phyloP scores from a whole-genome alignment of 2,888 invertebrate genomes.

The Lasioglossum villosulum region DNA sequence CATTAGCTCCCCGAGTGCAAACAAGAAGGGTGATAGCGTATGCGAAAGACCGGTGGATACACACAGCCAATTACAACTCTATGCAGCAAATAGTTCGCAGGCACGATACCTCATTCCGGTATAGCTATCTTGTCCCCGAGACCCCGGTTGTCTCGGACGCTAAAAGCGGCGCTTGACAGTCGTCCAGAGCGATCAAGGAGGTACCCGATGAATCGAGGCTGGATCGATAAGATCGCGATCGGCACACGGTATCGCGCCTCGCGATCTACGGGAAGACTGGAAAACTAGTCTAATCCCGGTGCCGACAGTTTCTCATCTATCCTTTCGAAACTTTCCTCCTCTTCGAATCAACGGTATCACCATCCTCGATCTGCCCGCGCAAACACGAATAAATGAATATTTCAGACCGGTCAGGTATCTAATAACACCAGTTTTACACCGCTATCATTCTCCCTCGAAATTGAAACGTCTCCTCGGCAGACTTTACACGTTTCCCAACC shows the following conservation, averaged over 20 bases:
- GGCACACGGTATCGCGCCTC: constrained; percentile 32
- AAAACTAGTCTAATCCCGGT: neutral
- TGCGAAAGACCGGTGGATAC: constrained; percentile 76
- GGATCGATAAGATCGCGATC: constrained; percentile 57
- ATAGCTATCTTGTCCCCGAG: constrained; percentile 53
- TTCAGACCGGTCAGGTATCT: neutral
- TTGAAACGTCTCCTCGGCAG: constrained; percentile 12
- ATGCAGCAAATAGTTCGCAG: constrained; percentile 82
- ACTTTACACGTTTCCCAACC: constrained; percentile 10
- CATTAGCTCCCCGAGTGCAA: constrained; percentile 82
- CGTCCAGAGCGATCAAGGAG: constrained; percentile 26
- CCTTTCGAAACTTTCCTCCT: neutral
- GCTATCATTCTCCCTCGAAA: constrained; percentile 14
- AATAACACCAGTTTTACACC: constrained; percentile 8
- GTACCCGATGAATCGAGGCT: constrained; percentile 17
- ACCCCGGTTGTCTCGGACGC: constrained; percentile 32
- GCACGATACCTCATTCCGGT: constrained; percentile 75
- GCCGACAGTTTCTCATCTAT: constrained; percentile 2
- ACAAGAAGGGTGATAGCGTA: constrained; percentile 76
- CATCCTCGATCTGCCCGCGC: neutral
- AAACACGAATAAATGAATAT: neutral
- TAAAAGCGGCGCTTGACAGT: constrained; percentile 55
- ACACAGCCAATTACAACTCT: constrained; percentile 83
- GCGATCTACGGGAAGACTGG: constrained; percentile 43
- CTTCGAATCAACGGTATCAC: neutral